phyloP scores from a whole-genome alignment of 1,140 invertebrate genomes.

The Drosophila nigrodunni region DNA sequence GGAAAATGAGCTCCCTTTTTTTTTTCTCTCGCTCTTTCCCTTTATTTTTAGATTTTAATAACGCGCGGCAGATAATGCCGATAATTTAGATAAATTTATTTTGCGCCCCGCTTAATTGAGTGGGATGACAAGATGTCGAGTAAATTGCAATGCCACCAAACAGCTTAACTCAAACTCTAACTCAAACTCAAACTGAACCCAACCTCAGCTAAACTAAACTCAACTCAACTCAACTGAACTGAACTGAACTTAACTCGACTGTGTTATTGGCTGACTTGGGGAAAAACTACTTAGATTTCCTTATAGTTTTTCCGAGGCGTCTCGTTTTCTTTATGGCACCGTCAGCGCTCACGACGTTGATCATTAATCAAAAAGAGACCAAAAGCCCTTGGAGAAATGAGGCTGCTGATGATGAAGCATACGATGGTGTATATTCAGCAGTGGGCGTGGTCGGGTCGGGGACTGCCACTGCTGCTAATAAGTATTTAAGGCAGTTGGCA shows the following conservation, averaged over 20 bases:
- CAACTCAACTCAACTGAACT: no score
- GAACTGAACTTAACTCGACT: no score
- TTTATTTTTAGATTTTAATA: constrained; percentile 63
- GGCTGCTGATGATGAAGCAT: constrained; percentile 35
- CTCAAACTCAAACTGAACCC: no score
- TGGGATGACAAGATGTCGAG: constrained; percentile 40
- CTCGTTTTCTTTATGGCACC: constrained; percentile 67
- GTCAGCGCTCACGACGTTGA: constrained; percentile 44
- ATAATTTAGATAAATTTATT: constrained; percentile 82
- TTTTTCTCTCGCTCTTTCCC: no score
- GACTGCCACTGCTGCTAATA: constrained; percentile 22
- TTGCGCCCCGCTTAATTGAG: constrained; percentile 69
- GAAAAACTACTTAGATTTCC: constrained; percentile 34
- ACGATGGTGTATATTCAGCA: not conserved
- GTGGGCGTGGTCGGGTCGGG: constrained; percentile 8
- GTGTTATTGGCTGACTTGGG: not conserved
- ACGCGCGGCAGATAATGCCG: constrained; percentile 62
- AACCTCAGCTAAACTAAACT: no score
- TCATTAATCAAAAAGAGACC: constrained; percentile 69
- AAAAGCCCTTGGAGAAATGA: constrained; percentile 54
- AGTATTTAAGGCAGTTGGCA: constrained; percentile 17
- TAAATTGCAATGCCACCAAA: constrained; percentile 31
- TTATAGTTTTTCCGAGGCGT: constrained; percentile 39
- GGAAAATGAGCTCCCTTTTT: not conserved
- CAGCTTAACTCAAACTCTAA: not conserved